These are phyloP conservation scores for Gymnogyps californianus DNA, from an alignment of 2,113 vertebrate species.

Conservation along the genomic window DNA sequence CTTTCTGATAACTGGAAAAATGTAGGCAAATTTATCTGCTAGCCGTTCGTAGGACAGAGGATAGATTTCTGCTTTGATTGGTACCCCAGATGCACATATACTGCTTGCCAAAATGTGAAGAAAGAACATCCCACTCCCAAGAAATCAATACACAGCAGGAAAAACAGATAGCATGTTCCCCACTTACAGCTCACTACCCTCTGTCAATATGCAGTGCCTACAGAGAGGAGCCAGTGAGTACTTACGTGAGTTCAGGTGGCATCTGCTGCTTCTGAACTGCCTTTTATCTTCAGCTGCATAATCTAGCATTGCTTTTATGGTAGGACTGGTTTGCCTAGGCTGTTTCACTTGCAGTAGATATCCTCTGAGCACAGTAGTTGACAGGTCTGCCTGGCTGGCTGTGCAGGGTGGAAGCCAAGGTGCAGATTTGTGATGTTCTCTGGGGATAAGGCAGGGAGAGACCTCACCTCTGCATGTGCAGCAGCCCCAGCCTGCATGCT, in stretches of 20 bases:
- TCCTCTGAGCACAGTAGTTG: fast-evolving
- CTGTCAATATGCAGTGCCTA: not conserved
- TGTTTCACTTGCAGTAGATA: not conserved
- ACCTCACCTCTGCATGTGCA: not conserved
- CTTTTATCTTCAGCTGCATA: not conserved
- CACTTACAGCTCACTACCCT: not conserved
- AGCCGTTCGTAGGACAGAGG: not conserved
- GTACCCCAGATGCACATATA: not conserved
- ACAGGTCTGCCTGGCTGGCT: not conserved
- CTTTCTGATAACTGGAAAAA: not conserved
- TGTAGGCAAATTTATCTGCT: not conserved
- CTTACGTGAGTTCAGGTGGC: not conserved
- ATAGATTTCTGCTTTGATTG: not conserved
- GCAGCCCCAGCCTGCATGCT: not conserved
- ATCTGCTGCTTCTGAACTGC: not conserved
- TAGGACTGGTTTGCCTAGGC: not conserved
- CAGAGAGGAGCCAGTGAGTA: not conserved
- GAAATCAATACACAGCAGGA: not conserved
- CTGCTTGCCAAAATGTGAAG: not conserved
- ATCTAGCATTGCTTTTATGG: not conserved
- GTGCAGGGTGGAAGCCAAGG: not conserved
- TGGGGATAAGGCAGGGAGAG: not conserved
- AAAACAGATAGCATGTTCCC: not conserved
- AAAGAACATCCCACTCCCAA: not conserved
- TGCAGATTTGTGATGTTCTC: not conserved